Conservation (phyloP, 2,797 vertebrate species). For the Coranthus polyacanthus region DNA sequence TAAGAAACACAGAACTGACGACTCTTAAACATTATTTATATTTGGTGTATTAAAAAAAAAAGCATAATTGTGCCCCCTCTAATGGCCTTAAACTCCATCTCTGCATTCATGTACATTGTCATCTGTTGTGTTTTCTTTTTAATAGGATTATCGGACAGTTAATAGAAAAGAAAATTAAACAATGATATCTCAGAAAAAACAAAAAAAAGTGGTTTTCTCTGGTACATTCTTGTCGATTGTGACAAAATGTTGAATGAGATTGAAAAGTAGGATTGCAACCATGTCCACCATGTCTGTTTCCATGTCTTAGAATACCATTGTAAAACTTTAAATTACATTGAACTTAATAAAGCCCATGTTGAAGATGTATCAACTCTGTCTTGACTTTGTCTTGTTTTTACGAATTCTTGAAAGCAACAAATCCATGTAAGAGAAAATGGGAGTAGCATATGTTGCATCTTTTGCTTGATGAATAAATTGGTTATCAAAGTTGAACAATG, state of each 20-base stretch:
- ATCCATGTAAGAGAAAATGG: no score
- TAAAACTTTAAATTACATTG: conserved; percentile 69
- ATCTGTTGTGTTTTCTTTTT: conserved; percentile 57
- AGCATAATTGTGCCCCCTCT: conserved; percentile 70
- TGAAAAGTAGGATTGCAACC: conserved; percentile 32
- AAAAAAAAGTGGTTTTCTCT: conserved; percentile 49
- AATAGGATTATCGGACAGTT: conserved; percentile 58
- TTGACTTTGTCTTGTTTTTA: conserved; percentile 14
- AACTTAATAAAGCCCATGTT: conserved; percentile 79
- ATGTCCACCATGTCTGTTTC: conserved; percentile 64
- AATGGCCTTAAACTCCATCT: conserved; percentile 81
- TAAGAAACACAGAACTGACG: conserved; percentile 74
- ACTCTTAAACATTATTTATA: conserved; percentile 84
- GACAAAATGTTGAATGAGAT: conserved; percentile 3
- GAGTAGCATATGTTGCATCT: no score
- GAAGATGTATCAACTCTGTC: conserved; percentile 29
- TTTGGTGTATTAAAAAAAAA: conserved; percentile 80
- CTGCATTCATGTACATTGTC: conserved; percentile 73
- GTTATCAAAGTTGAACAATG: no score
- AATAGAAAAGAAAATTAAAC: conserved; percentile 50
- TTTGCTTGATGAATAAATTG: no score
- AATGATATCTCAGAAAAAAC: conserved; percentile 55
- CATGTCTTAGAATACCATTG: conserved; percentile 75
- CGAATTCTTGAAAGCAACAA: no score
- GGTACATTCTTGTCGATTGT: conserved; percentile 46